phyloP scores from a whole-genome alignment of 2,797 vertebrate species.

The Alca torda region DNA sequence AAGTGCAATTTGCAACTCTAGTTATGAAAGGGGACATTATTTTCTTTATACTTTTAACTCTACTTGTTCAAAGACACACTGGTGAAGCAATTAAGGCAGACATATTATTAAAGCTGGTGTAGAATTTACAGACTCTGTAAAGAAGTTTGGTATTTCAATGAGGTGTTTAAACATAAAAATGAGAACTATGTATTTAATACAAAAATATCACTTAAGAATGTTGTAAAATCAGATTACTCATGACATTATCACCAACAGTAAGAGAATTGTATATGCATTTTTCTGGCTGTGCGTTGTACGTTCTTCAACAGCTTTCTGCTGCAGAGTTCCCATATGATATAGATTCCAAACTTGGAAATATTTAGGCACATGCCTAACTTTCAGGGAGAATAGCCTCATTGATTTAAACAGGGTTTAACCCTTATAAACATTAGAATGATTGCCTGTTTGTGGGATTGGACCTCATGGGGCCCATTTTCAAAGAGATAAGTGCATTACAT shows the following conservation, averaged over 20 bases:
- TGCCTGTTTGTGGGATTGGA: neutral
- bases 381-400: neutral
- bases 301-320: conserved; percentile 7
- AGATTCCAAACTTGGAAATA: conserved; percentile 18
- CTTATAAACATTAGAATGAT: neutral
- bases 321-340: neutral
- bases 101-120: neutral
- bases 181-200: neutral
- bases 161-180: conserved; percentile 10
- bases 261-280: neutral
- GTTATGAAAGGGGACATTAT: conserved; percentile 25
- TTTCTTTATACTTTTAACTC: neutral
- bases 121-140: neutral
- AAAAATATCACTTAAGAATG: neutral
- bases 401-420: conserved; percentile 3
- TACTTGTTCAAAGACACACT: conserved; percentile 17
- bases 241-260: neutral
- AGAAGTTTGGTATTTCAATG: neutral
- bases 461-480: conserved; percentile 3
- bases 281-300: neutral
- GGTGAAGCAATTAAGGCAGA: conserved; percentile 20
- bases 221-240: conserved; percentile 21
- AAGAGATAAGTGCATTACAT: neutral
- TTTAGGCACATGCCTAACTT: neutral
- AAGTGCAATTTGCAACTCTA: conserved; percentile 27